These are phyloP conservation scores for Amiota mariae DNA, from an alignment of 2,888 invertebrate species.

Conservation along the genomic window DNA sequence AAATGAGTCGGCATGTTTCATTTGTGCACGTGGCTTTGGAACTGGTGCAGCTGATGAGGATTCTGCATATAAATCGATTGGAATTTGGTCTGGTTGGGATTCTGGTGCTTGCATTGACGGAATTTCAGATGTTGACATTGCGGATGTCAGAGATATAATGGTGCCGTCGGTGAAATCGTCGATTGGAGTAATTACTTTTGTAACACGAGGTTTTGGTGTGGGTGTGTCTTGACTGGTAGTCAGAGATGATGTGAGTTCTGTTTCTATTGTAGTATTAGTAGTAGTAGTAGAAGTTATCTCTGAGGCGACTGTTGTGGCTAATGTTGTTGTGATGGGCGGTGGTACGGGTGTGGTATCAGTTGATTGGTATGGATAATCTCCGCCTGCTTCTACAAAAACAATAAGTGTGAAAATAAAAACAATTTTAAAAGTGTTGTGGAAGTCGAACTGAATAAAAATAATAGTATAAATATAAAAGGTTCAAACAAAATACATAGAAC, in stretches of 20 bases:
- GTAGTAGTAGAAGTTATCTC: conserved; percentile 42
- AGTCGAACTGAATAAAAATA: conserved; percentile 59
- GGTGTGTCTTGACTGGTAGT: conserved; percentile 65
- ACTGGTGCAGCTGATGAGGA: conserved; percentile 54
- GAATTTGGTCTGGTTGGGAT: conserved; percentile 23
- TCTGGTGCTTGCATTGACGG: conserved; percentile 37
- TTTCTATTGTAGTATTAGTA: no score
- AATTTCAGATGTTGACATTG: conserved; percentile 50
- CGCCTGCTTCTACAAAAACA: conserved; percentile 74
- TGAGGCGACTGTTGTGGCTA: conserved; percentile 36
- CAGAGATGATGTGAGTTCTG: conserved; percentile 23
- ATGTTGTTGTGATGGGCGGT: conserved; percentile 50
- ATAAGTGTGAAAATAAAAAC: conserved; percentile 70
- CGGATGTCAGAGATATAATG: conserved; percentile 50
- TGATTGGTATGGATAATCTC: conserved; percentile 63
- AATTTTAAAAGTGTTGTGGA: conserved; percentile 69
- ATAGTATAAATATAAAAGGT: conserved; percentile 53
- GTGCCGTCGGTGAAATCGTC: conserved; percentile 60
- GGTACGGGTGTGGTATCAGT: conserved; percentile 67
- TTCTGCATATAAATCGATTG: conserved; percentile 53
- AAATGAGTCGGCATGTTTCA: conserved; percentile 62
- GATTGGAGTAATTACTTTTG: conserved; percentile 65
- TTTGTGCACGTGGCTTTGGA: conserved; percentile 70
- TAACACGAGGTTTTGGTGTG: conserved; percentile 75
- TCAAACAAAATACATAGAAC: conserved; percentile 38